Evolutionary conservation across 2,797 vertebrate genomes (phyloP).

Genomic region (Simalia tracyae): DNA sequence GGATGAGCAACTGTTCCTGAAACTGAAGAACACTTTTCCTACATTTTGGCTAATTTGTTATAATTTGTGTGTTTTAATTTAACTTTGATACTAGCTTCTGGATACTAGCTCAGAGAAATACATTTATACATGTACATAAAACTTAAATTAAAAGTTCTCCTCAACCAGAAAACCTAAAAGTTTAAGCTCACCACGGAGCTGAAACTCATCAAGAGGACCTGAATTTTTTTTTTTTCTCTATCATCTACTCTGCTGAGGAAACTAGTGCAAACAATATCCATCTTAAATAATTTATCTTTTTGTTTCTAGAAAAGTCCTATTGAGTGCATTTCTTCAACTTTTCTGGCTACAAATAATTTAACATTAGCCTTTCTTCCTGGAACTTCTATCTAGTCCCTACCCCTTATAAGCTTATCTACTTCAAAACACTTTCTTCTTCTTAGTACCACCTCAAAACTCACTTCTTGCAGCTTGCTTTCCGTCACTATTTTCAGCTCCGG

Average conservation of each 20-base stretch:
- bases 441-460: slow-evolving; percentile 63
- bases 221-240: not conserved
- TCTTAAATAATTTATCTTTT: not conserved
- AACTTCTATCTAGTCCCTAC: not conserved
- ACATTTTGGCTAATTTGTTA: not conserved
- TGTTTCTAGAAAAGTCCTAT: not conserved
- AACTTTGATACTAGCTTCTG: not conserved
- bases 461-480: slow-evolving; percentile 66
- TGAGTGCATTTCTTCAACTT: not conserved
- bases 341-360: slow-evolving; percentile 4
- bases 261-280: not conserved
- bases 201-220: not conserved
- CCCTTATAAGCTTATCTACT: slow-evolving; percentile 15
- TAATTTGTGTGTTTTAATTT: not conserved
- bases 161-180: not conserved
- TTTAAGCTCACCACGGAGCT: not conserved
- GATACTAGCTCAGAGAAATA: not conserved
- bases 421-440: slow-evolving; percentile 44
- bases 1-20: not conserved
- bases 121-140: not conserved
- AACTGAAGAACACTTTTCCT: not conserved
- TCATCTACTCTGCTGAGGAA: not conserved
- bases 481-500: slow-evolving; percentile 64
- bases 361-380: not conserved
- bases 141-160: not conserved